These are phyloP conservation scores for Psylliodes chrysocephalus DNA, from an alignment of 2,888 invertebrate genomes.

Conservation along the genomic window DNA sequence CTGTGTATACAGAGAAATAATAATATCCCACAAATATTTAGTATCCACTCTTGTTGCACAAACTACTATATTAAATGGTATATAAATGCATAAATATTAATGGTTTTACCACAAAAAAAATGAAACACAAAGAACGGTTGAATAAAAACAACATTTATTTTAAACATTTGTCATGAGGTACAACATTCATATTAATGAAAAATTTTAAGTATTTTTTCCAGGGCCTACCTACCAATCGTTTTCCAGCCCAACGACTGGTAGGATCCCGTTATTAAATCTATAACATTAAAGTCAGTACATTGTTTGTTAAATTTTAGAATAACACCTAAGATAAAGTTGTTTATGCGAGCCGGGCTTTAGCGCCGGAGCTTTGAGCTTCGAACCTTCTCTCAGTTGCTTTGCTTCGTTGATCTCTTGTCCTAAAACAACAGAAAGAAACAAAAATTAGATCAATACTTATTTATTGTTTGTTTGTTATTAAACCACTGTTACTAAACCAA, in stretches of 20 bases:
- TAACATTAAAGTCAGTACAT: slow-evolving; percentile 18
- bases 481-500: too few relatives aligned
- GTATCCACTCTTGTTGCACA: too few relatives aligned
- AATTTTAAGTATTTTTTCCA: background rate
- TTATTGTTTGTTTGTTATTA: too few relatives aligned
- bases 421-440: slow-evolving; percentile 38
- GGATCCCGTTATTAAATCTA: background rate
- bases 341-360: background rate
- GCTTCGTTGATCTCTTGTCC: slow-evolving; percentile 47
- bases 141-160: slow-evolving; percentile 26
- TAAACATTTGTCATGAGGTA: slow-evolving; percentile 14
- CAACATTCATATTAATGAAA: slow-evolving; percentile 19
- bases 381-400: slow-evolving; percentile 37
- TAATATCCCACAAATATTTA: too few relatives aligned
- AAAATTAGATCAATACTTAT: too few relatives aligned
- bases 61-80: too few relatives aligned
- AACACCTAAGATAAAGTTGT: background rate
- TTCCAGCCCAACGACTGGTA: slow-evolving; percentile 28
- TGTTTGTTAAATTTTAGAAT: slow-evolving; percentile 5
- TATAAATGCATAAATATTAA: too few relatives aligned
- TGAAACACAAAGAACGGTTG: background rate
- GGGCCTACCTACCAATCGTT: slow-evolving; percentile 18
- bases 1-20: too few relatives aligned
- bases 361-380: background rate
- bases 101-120: background rate